phyloP scores from a whole-genome alignment of 2,113 vertebrate genomes.

The Hippolais icterina region DNA sequence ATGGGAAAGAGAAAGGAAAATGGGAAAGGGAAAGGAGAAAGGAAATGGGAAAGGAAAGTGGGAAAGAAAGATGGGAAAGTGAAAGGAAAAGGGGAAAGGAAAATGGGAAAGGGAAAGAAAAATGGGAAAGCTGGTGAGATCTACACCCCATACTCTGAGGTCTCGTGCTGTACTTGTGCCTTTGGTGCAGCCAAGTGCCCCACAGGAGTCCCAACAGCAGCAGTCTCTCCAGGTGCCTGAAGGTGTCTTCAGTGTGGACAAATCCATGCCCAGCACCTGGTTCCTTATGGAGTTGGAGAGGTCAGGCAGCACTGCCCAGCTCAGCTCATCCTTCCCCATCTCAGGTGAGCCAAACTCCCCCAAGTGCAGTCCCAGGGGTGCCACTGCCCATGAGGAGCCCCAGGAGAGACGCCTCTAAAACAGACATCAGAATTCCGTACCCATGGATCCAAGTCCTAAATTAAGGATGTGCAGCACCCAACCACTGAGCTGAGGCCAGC shows the following conservation, averaged over 20 bases:
- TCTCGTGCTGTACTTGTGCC: not conserved
- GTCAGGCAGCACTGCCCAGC: not conserved
- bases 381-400: not conserved
- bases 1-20: not conserved
- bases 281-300: not conserved
- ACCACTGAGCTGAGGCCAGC: too few species aligned
- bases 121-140: not conserved
- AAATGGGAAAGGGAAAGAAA: not conserved
- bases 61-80: too few species aligned
- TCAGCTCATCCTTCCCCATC: not conserved
- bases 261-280: not conserved
- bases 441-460: not conserved
- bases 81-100: too few species aligned
- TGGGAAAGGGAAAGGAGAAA: not conserved
- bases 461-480: not conserved
- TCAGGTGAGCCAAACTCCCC: not conserved
- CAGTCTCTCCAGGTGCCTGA: not conserved
- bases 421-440: fast-evolving
- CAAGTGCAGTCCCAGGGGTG: not conserved
- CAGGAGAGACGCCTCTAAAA: not conserved
- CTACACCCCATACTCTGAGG: not conserved
- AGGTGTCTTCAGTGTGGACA: fast-evolving
- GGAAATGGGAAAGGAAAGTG: not conserved
- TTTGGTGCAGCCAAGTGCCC: not conserved
- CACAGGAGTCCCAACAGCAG: not conserved